Evolutionary conservation across 1,140 invertebrate species (phyloP).

Genomic region (Bombus haemorrhoidalis): DNA sequence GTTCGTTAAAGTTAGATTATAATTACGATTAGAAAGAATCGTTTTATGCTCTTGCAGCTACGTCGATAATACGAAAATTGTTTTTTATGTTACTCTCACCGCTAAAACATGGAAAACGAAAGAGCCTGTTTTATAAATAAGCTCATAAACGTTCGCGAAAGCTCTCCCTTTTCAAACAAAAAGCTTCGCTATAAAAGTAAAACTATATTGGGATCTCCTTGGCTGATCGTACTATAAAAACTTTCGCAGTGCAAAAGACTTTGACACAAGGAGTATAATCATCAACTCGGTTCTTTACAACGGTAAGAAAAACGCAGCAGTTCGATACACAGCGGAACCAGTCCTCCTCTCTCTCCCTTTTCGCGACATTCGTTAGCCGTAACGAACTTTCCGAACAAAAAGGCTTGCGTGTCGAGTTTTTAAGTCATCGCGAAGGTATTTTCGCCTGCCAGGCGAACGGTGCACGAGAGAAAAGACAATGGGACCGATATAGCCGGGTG

Average conservation of each 20-base stretch:
- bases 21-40: too few species aligned
- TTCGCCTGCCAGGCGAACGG: slow-evolving; percentile 14
- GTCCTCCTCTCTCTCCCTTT: not conserved
- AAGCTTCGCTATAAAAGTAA: not conserved
- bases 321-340: not conserved
- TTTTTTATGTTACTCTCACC: too few species aligned
- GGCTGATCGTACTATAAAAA: not conserved
- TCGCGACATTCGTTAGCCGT: slow-evolving; percentile 40
- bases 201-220: not conserved
- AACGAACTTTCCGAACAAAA: slow-evolving; percentile 44
- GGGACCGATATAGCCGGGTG: slow-evolving; percentile 39
- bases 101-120: too few species aligned
- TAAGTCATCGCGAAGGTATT: slow-evolving; percentile 49
- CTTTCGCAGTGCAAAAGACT: not conserved
- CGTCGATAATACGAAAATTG: too few species aligned
- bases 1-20: too few species aligned
- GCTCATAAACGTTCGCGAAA: not conserved
- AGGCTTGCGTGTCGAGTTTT: slow-evolving; percentile 34
- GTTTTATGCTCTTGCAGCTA: too few species aligned
- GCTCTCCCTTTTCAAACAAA: not conserved
- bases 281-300: not conserved
- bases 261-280: not conserved
- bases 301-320: not conserved
- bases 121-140: too few species aligned
- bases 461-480: slow-evolving; percentile 63